Evolutionary conservation across 2,888 invertebrate species (phyloP).

Genomic region (Ptychoptera albimana): DNA sequence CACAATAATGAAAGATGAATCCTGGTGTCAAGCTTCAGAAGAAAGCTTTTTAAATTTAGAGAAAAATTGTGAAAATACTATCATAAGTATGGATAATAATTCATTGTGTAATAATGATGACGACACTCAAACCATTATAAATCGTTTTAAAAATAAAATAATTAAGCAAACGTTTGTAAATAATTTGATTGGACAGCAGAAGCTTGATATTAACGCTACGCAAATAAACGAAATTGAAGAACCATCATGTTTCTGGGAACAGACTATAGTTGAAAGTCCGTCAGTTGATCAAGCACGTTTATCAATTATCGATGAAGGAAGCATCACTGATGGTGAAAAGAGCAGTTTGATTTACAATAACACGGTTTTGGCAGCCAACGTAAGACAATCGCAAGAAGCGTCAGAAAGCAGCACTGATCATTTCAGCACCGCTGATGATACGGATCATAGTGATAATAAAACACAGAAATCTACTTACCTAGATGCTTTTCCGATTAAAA

Average conservation of each 20-base stretch:
- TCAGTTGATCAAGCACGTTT: constrained; percentile 27
- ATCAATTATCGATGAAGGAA: constrained; percentile 23
- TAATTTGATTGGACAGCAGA: too few relatives aligned
- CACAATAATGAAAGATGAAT: too few relatives aligned
- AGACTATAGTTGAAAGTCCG: constrained; percentile 19
- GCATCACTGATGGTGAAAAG: background rate
- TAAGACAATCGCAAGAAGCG: background rate
- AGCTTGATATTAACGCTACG: constrained; percentile 16
- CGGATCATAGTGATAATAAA: background rate
- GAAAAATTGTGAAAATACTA: background rate
- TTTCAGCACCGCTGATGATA: background rate
- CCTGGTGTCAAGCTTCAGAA: too few relatives aligned
- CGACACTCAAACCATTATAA: background rate
- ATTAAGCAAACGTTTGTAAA: constrained; percentile 8
- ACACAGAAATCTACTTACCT: background rate
- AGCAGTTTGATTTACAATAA: background rate
- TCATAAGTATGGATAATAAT: background rate
- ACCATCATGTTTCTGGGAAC: constrained; percentile 27
- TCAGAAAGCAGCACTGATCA: background rate
- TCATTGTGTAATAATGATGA: background rate
- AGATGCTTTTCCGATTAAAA: background rate
- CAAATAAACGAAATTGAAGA: constrained; percentile 25
- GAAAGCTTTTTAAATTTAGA: too few relatives aligned
- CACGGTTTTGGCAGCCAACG: background rate
- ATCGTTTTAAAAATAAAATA: background rate